These are phyloP conservation scores for Cygnus olor DNA, from an alignment of 2,797 vertebrate genomes.

Conservation along the genomic window DNA sequence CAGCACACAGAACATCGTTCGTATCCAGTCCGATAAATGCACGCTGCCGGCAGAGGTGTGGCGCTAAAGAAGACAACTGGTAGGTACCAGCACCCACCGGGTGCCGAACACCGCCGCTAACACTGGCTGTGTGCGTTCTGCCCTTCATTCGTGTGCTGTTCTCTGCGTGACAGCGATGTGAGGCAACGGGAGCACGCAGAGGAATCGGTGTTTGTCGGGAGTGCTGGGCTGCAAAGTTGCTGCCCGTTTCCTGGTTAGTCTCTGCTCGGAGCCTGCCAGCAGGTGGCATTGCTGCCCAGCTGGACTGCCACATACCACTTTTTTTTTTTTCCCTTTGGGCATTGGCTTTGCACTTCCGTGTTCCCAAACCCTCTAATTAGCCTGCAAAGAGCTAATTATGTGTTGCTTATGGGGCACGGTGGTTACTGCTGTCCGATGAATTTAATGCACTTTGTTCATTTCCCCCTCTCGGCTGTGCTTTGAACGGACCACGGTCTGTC, in stretches of 20 bases:
- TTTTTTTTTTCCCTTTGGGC: neutral
- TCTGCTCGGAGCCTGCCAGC: neutral
- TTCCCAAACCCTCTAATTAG: constrained; percentile 5
- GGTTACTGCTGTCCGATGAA: neutral
- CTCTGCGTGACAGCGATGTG: neutral
- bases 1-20: neutral
- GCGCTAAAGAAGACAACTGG: neutral
- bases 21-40: neutral
- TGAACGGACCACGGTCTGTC: neutral
- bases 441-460: constrained; percentile 1
- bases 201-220: neutral
- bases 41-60: neutral
- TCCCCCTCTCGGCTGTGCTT: neutral
- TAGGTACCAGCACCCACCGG: neutral
- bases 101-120: neutral
- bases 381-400: neutral
- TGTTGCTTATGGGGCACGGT: neutral
- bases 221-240: neutral
- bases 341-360: neutral
- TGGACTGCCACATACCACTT: neutral
- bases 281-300: constrained; percentile 49
- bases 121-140: neutral
- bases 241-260: neutral
- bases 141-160: accelerated
- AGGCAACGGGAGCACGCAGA: neutral